phyloP scores from a whole-genome alignment of 2,113 vertebrate species.

The Melanerpes formicivorus region DNA sequence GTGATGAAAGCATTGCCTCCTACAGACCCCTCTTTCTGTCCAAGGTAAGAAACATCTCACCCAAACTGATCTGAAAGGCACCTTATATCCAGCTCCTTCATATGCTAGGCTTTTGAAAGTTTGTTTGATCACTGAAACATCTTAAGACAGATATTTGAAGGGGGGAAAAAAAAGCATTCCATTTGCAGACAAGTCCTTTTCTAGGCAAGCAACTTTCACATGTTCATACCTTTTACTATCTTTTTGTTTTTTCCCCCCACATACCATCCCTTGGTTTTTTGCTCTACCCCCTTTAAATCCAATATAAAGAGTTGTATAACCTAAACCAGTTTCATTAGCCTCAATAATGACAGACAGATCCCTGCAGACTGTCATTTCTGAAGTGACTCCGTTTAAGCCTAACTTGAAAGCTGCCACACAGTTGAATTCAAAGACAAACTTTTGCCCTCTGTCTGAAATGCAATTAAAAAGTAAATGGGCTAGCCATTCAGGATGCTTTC shows the following conservation, averaged over 20 bases:
- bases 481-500: conserved; percentile 34
- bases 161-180: neutral
- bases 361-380: neutral
- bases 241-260: neutral
- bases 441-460: conserved; percentile 33
- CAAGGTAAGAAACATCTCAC: neutral
- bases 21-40: neutral
- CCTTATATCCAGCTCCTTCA: neutral
- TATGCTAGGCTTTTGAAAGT: conserved; percentile 19
- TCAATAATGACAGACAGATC: neutral
- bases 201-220: conserved; percentile 24
- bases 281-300: neutral
- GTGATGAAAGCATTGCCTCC: neutral
- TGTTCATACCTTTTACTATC: conserved; percentile 6
- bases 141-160: conserved; percentile 21
- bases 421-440: conserved; percentile 48
- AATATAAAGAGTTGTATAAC: neutral
- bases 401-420: conserved; percentile 15
- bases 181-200: conserved; percentile 32
- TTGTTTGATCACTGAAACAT: conserved; percentile 36
- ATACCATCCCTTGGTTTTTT: neutral
- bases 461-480: conserved; percentile 51
- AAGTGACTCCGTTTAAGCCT: neutral
- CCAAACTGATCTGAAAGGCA: conserved; percentile 7
- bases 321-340: neutral